Base-by-base conservation (phyloP, 2,113 vertebrate species). In the Dasyornis broadbenti region DNA sequence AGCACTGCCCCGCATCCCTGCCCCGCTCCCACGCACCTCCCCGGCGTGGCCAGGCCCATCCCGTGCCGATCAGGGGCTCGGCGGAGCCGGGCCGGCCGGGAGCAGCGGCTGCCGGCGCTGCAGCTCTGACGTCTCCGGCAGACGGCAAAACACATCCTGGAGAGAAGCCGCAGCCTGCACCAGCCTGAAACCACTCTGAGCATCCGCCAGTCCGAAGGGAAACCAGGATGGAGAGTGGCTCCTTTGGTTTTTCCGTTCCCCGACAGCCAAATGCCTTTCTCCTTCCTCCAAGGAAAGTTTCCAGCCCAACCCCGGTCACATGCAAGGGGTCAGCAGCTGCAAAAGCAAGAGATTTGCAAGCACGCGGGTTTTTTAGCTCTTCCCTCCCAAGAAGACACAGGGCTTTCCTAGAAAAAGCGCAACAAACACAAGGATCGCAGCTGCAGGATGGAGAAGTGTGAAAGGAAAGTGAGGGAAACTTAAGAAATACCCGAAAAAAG, bases 31-130 rank as follows among this genome's bases (percentile, higher is more conserved):
- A 21, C 49, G 23, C 85, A 59, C 89, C 72, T 79, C 35, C 81
- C 72, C 1, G 0, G 22, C 3, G 0, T 2, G 1, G n/a, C 2
- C 3, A n/a, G 19, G n/a, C 2, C 37, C 70, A 13, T 33, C 56
- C 42, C 1, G 3, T 9, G 2, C 76, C 9, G 1, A n/a, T 6
- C 57, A 31, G 0, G 1, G 5, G 40, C 45, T 1, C 3, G 1
- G 22, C 21, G 0, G 8, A 42, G 53, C 56, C 0, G 1, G 37
- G 9, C 4, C 39, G 5, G 24, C 37, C 6, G 3, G 26, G 26
- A 47, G n/a, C 83, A 14, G 63, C 23, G 2, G 3, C 10, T 9
- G 52, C n/a, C 30, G 1, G 59, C 31, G 4, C 66, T 2, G 10
- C 45, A 10, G 65, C 66, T 20, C 13, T 0, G 7, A 1, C 3